Base-by-base conservation (phyloP, 1,140 invertebrate species). In the Brachionus angularis region DNA sequence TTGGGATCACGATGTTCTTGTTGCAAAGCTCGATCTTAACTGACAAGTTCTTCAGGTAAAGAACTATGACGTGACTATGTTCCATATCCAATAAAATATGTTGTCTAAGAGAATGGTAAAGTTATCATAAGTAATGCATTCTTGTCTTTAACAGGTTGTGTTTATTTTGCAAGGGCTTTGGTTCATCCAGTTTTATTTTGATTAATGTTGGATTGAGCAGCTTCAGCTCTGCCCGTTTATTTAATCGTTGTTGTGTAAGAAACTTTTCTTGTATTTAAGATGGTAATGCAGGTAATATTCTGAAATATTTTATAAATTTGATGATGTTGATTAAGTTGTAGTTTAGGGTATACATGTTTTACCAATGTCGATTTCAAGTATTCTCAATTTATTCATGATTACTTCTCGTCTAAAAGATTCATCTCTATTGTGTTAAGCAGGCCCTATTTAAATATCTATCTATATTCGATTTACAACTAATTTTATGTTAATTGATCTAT, bases 61-160 rank as follows among this genome's bases (percentile, higher is more conserved):
- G 80, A 18, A 89, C 88, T 16, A 89, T 88, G 74, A 95, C 87
- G 79, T 92, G 89, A 27, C 89, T 90, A 74, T 94, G 91, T 81
- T 95, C 92, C 86, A 93, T 90, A 76, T 95, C 91, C 7, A 91
- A 87, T 10, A 95, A 80, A 50, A 93, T 90, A 72, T 90, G 88
- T 79, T 91, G 90, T 14, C 91, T 83, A 8, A 94, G 82, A 4
- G 87, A 86, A 7, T 69, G 90, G 89, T 5, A 94, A 80, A 72
- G 90, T 91, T 76, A 91, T 88, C 77, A 94, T 88, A 79, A 94
- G 0, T 5, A 86, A 88, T 0, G 88, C 89, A 0, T 90, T 88
- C 79, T 93, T 91, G 7, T 91, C 88, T n/a, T n/a, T n/a, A n/a
- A 91, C 89, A 0, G 89, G 89, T 1, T 87, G 85, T 5, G 88